phyloP scores from a whole-genome alignment of 2,113 vertebrate species.

The Centropus unirufus region DNA sequence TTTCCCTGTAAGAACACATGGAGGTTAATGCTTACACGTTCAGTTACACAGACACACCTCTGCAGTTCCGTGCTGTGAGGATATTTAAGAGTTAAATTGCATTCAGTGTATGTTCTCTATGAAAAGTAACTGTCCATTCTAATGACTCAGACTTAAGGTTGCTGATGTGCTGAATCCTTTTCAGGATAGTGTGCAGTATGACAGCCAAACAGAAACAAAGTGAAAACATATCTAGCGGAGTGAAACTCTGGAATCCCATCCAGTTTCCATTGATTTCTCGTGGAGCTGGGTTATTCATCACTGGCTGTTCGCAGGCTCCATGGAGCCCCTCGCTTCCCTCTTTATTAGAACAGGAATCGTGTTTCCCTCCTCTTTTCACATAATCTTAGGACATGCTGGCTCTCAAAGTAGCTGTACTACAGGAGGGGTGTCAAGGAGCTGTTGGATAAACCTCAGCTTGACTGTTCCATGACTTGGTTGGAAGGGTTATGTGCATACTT shows the following conservation, averaged over 20 bases:
- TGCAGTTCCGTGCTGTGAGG: no score
- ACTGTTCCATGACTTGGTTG: not conserved
- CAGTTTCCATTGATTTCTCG: not conserved
- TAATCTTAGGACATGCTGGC: not conserved
- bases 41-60: no score
- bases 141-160: no score
- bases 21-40: no score
- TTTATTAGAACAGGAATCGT: not conserved
- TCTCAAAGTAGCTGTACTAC: not conserved
- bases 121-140: no score
- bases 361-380: not conserved
- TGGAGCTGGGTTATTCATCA: not conserved
- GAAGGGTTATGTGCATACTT: not conserved
- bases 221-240: no score
- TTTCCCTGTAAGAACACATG: no score
- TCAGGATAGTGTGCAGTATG: no score
- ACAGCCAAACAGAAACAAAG: no score
- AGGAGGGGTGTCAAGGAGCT: not conserved
- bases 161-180: no score
- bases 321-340: rapidly evolving
- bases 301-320: not conserved
- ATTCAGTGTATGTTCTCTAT: no score
- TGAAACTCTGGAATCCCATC: not conserved
- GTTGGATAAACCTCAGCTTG: not conserved
- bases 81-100: no score